These are phyloP conservation scores for Gortyna flavago DNA, from an alignment of 2,888 invertebrate genomes.

Conservation along the genomic window DNA sequence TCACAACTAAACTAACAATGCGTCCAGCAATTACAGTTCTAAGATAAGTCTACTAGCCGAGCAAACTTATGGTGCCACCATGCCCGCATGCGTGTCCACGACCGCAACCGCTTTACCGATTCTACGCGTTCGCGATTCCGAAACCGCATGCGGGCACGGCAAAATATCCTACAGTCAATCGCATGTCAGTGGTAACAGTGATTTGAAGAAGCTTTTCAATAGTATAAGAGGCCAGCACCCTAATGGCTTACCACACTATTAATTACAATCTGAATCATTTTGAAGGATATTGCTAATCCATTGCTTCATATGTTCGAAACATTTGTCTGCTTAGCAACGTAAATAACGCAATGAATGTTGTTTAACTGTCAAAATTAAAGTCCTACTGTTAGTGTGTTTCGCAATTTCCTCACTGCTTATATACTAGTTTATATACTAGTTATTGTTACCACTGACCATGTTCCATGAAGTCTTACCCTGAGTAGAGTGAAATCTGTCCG, in stretches of 20 bases:
- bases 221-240: neutral
- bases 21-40: slow-evolving; percentile 11
- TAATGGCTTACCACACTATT: neutral
- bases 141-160: neutral
- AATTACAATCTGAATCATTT: neutral
- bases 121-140: neutral
- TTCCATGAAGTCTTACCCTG: neutral
- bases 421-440: neutral
- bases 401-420: neutral
- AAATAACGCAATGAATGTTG: neutral
- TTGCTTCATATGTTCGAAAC: too few species aligned
- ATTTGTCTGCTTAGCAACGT: too few species aligned
- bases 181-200: neutral
- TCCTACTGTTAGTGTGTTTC: neutral
- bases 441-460: neutral
- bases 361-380: neutral
- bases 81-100: neutral
- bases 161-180: neutral
- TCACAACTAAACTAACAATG: slow-evolving; percentile 50
- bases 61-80: neutral
- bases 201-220: neutral
- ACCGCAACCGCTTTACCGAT: neutral
- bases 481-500: neutral
- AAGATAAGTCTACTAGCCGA: slow-evolving; percentile 11
- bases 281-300: too few species aligned